Percentiles rank a stretch among this genome's conserved stretches.
Evolutionary conservation across 2,113 vertebrate species (phyloP).

Genomic region (Orthonyx spaldingii): DNA sequence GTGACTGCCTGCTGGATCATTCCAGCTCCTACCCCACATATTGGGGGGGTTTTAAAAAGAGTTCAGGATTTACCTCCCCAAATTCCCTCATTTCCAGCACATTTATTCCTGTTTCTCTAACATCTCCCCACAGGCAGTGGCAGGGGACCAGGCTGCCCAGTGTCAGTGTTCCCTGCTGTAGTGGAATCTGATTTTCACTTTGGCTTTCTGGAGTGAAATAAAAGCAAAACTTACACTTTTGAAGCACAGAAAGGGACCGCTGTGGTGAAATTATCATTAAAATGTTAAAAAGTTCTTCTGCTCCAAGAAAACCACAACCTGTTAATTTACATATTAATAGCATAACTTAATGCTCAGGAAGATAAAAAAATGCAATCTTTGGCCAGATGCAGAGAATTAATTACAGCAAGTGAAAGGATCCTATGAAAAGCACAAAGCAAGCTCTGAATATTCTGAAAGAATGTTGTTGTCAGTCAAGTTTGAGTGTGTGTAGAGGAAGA

Average conservation of each 20-base stretch:
- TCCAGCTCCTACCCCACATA: neutral
- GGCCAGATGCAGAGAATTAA: slow-evolving; percentile 37
- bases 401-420: slow-evolving; percentile 26
- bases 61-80: neutral
- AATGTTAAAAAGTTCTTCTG: neutral
- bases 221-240: neutral
- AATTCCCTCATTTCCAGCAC: neutral
- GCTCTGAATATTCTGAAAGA: neutral
- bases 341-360: neutral
- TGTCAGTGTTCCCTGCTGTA: neutral
- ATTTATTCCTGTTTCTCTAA: neutral
- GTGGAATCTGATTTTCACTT: neutral
- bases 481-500: neutral
- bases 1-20: neutral
- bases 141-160: neutral
- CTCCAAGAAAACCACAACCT: neutral
- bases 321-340: slow-evolving; percentile 34
- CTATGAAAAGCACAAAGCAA: neutral
- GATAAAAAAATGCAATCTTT: slow-evolving; percentile 13
- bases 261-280: neutral
- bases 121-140: neutral
- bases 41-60: too few species aligned
- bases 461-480: neutral
- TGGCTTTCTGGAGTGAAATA: neutral
- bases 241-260: neutral